phyloP scores from a whole-genome alignment of 2,797 vertebrate species.

The Potorous gilbertii region DNA sequence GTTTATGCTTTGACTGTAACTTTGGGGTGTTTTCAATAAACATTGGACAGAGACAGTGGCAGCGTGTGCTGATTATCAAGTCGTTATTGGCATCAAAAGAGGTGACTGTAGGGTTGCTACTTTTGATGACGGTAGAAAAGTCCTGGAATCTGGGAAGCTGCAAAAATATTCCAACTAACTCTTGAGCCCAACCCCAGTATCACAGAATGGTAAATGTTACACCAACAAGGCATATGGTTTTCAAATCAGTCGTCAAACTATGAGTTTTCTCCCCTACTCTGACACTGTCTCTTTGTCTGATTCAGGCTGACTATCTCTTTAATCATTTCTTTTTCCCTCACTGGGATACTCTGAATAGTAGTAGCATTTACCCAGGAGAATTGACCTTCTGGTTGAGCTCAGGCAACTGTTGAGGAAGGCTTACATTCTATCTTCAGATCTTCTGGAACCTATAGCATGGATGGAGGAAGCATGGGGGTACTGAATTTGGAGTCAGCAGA shows the following conservation, averaged over 20 bases:
- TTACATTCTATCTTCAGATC: background rate
- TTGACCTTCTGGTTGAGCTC: background rate
- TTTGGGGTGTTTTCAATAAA: conserved; percentile 65
- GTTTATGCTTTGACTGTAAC: conserved; percentile 71
- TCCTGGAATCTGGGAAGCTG: conserved; percentile 33
- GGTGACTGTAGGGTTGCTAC: conserved; percentile 24
- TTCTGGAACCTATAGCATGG: background rate
- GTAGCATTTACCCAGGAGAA: background rate
- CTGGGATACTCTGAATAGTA: background rate
- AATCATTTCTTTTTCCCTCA: background rate
- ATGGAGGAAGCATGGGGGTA: background rate
- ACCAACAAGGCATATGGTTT: conserved; percentile 1
- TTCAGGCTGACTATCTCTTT: conserved; percentile 37
- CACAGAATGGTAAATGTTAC: background rate
- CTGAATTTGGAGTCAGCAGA: background rate
- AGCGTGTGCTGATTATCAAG: conserved; percentile 7
- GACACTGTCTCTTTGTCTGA: background rate
- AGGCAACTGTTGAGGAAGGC: background rate
- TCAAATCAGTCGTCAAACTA: background rate
- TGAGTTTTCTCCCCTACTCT: background rate
- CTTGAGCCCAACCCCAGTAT: conserved; percentile 2
- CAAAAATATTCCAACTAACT: conserved; percentile 20
- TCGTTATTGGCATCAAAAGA: conserved; percentile 15
- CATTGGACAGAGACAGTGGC: conserved; percentile 40
- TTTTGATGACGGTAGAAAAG: conserved; percentile 44